These are phyloP conservation scores for Mythimna pallens DNA, from an alignment of 2,888 invertebrate genomes.

Conservation along the genomic window DNA sequence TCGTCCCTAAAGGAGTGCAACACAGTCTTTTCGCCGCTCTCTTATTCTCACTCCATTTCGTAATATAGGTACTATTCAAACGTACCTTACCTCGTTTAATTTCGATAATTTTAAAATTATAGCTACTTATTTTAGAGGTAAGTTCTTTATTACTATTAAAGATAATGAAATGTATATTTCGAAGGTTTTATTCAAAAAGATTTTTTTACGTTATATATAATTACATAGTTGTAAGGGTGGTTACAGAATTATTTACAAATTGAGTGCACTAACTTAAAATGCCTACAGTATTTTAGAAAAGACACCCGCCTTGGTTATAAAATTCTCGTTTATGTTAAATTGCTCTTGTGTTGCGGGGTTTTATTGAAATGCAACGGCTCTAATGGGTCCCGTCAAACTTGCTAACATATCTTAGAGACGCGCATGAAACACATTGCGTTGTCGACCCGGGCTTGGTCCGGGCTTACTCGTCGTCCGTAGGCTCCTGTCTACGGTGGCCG, in stretches of 20 bases:
- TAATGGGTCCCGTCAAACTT: no score
- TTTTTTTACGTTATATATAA: slow-evolving; percentile 39
- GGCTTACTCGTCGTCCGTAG: no score
- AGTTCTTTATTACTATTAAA: slow-evolving; percentile 61
- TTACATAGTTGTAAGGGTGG: slow-evolving; percentile 41
- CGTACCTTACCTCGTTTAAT: slow-evolving; percentile 8
- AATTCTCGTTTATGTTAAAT: not conserved
- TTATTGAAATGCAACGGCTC: no score
- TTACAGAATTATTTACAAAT: slow-evolving; percentile 31
- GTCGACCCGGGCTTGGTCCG: no score
- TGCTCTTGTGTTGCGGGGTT: not conserved
- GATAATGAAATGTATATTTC: slow-evolving; percentile 79
- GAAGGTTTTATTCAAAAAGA: slow-evolving; percentile 65
- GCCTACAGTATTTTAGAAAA: not conserved
- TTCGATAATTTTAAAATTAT: slow-evolving; percentile 28
- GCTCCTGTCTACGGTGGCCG: no score
- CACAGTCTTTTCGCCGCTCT: not conserved
- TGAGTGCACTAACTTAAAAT: slow-evolving; percentile 3
- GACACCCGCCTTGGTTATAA: not conserved
- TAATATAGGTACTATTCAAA: slow-evolving; percentile 12
- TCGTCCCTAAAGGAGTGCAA: not conserved
- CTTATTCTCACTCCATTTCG: not conserved
- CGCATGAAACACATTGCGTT: no score
- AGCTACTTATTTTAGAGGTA: slow-evolving; percentile 49
- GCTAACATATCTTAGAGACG: no score